phyloP scores from a whole-genome alignment of 2,888 invertebrate species.

The Euzophera pinguis region DNA sequence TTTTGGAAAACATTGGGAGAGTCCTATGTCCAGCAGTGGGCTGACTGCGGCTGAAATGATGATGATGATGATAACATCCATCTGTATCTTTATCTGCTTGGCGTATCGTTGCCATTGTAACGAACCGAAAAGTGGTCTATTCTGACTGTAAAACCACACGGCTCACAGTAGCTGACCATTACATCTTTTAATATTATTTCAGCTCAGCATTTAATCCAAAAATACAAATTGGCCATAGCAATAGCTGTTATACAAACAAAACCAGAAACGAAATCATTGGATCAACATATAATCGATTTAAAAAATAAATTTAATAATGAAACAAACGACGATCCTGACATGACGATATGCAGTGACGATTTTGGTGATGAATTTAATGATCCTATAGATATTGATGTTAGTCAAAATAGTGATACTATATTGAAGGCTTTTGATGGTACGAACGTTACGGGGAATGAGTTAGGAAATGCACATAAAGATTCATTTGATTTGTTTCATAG shows the following conservation, averaged over 20 bases:
- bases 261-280: slow-evolving; percentile 35
- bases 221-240: slow-evolving; percentile 44
- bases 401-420: slow-evolving; percentile 15
- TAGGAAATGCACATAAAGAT: not conserved
- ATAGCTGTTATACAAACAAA: slow-evolving; percentile 46
- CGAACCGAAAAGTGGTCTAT: no score
- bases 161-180: no score
- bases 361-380: slow-evolving; percentile 36
- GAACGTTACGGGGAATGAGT: not conserved
- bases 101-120: no score
- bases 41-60: no score
- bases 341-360: slow-evolving; percentile 46
- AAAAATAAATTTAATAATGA: slow-evolving; percentile 32
- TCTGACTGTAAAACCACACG: no score
- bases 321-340: slow-evolving; percentile 25
- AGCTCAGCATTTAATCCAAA: slow-evolving; percentile 46
- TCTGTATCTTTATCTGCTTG: no score
- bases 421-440: slow-evolving; percentile 12
- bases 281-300: slow-evolving; percentile 37
- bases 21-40: no score
- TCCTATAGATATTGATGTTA: slow-evolving; percentile 14
- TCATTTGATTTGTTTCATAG: not conserved
- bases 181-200: slow-evolving; percentile 13
- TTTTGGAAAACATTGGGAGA: no score
- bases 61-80: no score